A percentile compares a stretch with the other conserved stretches of the same genome.
These are phyloP conservation scores for Eueides isabella DNA, from an alignment of 1,140 invertebrate species.

Conservation along the genomic window DNA sequence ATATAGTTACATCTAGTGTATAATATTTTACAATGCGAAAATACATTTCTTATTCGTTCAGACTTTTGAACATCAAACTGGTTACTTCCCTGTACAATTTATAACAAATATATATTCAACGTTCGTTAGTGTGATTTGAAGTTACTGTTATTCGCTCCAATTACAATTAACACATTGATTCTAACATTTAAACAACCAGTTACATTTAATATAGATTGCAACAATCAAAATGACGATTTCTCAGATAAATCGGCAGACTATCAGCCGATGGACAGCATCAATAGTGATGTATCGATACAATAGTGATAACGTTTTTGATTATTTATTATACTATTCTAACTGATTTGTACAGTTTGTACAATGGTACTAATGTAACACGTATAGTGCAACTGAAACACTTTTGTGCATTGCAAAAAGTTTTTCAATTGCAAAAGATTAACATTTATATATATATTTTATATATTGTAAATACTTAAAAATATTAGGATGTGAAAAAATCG, in stretches of 20 bases:
- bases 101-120: conserved; percentile 74
- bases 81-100: conserved; percentile 76
- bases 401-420: conserved; percentile 19
- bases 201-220: conserved; percentile 19
- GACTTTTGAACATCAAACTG: conserved; percentile 77
- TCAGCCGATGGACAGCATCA: conserved; percentile 5
- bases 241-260: neutral
- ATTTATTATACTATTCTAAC: conserved; percentile 2
- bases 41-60: conserved; percentile 77
- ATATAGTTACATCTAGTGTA: conserved; percentile 77
- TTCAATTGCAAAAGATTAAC: conserved; percentile 28
- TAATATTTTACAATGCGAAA: conserved; percentile 79
- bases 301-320: neutral
- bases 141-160: conserved; percentile 46
- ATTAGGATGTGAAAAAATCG: conserved; percentile 67
- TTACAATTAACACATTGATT: conserved; percentile 21
- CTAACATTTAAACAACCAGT: conserved; percentile 24
- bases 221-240: conserved; percentile 1
- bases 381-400: conserved; percentile 34
- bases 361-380: conserved; percentile 21
- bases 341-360: conserved; percentile 36
- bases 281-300: conserved; percentile 2
- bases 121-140: conserved; percentile 81
- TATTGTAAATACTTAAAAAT: conserved; percentile 55
- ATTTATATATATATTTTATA: conserved; percentile 33